phyloP scores from a whole-genome alignment of 1,140 invertebrate species.

The Anastatus disparis region DNA sequence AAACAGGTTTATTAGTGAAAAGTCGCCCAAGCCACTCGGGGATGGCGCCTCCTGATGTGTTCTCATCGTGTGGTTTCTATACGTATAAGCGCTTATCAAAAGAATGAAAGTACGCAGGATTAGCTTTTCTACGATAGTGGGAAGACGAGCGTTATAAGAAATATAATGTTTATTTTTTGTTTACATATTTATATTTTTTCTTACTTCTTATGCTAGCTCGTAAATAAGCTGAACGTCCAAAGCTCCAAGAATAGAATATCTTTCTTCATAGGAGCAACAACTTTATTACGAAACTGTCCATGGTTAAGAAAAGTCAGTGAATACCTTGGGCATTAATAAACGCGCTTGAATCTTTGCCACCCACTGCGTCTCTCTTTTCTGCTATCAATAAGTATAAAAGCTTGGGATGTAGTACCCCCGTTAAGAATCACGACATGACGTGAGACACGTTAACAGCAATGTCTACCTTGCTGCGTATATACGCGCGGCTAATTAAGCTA shows the following conservation, averaged over 20 bases:
- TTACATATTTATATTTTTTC: too few relatives aligned
- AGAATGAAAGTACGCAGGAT: neutral
- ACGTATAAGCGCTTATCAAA: constrained; percentile 29
- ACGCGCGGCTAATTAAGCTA: constrained; percentile 5
- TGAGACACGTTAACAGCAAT: too few relatives aligned
- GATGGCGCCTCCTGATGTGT: too few relatives aligned
- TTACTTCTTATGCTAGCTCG: too few relatives aligned
- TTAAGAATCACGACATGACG: constrained; percentile 12
- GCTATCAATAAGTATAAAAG: constrained; percentile 26
- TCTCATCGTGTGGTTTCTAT: too few relatives aligned
- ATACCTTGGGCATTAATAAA: constrained; percentile 16
- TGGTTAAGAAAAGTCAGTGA: neutral
- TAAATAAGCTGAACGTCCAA: too few relatives aligned
- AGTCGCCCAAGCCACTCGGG: too few relatives aligned
- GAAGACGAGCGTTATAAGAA: neutral
- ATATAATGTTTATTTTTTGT: too few relatives aligned
- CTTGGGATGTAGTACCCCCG: too few relatives aligned
- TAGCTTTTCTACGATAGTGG: neutral
- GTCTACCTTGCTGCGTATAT: neutral
- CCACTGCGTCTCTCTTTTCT: constrained; percentile 11
- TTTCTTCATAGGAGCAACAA: neutral
- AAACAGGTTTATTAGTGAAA: constrained; percentile 27
- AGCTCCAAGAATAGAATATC: neutral
- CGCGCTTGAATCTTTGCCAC: constrained; percentile 1
- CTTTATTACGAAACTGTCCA: constrained; percentile 17